Percentiles rank a stretch among this genome's conserved stretches.
Conservation (phyloP, 2,113 vertebrate species). For the Lasiurus cinereus region DNA sequence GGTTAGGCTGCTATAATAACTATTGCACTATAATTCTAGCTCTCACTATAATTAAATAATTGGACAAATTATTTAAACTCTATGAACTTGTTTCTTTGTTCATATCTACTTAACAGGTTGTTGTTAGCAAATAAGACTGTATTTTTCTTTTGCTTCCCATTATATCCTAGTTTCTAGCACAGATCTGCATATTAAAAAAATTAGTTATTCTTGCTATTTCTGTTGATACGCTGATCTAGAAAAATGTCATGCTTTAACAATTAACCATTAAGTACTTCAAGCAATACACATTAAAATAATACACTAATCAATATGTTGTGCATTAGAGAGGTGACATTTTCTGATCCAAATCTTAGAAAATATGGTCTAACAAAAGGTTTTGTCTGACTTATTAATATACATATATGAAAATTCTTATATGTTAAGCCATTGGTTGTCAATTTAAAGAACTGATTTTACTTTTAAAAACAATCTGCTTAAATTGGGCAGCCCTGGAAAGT, state of each 20-base stretch:
- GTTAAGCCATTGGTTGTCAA: neutral
- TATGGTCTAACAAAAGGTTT: neutral
- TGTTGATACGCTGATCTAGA: neutral
- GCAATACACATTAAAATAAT: neutral
- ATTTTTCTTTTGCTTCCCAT: neutral
- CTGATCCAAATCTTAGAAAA: conserved; percentile 38
- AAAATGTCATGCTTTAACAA: conserved; percentile 2
- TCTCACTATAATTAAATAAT: too few relatives aligned
- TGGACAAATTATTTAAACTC: conserved; percentile 9
- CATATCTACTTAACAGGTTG: neutral
- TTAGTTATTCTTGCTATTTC: neutral
- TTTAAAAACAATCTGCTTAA: conserved; percentile 23
- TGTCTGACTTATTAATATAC: conserved; percentile 31
- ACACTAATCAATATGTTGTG: neutral
- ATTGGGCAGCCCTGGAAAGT: neutral
- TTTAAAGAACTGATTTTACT: conserved; percentile 41
- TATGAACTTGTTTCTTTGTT: neutral
- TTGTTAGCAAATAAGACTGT: neutral
- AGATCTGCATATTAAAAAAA: conserved; percentile 14
- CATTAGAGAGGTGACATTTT: neutral
- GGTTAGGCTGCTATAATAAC: neutral
- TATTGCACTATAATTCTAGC: neutral
- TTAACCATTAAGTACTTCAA: neutral
- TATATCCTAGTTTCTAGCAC: neutral
- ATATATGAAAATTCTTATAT: neutral